Percentiles rank a stretch among this genome's conserved stretches.
phyloP scores from a whole-genome alignment of 2,113 vertebrate species.

The Nothoprocta perdicaria region DNA sequence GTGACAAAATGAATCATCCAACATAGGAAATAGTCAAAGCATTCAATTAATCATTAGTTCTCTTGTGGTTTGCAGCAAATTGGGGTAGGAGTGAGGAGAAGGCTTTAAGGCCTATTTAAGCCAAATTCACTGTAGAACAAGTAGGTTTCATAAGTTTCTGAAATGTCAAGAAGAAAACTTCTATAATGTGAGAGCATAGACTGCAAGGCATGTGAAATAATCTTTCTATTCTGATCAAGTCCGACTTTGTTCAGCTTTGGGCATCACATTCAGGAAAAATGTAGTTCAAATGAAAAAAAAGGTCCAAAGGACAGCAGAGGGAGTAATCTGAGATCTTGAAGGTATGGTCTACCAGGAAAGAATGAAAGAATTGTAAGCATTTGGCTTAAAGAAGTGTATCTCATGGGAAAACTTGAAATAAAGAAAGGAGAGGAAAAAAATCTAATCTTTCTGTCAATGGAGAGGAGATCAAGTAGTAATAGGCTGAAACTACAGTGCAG shows the following conservation, averaged over 20 bases:
- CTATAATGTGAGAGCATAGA: not conserved
- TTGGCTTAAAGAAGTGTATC: not conserved
- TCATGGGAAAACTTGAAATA: not conserved
- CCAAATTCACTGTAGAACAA: not conserved
- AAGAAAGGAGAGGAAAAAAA: not conserved
- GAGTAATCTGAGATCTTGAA: not conserved
- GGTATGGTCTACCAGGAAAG: not conserved
- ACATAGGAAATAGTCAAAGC: not conserved
- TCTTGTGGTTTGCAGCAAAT: not conserved
- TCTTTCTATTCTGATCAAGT: not conserved
- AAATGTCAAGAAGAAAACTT: not conserved
- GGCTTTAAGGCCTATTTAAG: not conserved
- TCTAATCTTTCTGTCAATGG: not conserved
- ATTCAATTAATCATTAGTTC: not conserved
- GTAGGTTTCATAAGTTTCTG: not conserved
- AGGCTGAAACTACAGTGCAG: not conserved
- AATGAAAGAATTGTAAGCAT: not conserved
- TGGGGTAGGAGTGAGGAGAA: not conserved
- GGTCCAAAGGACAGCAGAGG: not conserved
- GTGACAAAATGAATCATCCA: slow-evolving; percentile 1
- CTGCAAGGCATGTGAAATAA: not conserved
- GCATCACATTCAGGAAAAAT: not conserved
- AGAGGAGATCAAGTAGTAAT: not conserved
- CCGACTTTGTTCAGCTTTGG: not conserved
- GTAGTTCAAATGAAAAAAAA: not conserved